Conservation (phyloP, 2,888 invertebrate genomes). For the Drosophila greeni region DNA sequence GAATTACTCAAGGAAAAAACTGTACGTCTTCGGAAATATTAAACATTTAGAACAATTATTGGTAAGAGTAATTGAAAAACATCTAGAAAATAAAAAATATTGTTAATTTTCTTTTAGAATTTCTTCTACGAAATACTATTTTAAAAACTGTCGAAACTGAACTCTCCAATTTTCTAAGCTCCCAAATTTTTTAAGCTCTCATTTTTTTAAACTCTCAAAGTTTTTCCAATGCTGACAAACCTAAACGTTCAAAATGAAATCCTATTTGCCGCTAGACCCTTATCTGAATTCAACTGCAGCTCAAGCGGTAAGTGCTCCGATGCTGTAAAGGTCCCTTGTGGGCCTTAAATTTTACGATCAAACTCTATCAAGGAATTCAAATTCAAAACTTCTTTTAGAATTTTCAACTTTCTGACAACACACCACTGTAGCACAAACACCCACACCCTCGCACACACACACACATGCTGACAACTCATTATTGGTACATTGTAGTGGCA, state of each 20-base stretch:
- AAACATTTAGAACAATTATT: too few species aligned
- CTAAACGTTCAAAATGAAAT: background rate
- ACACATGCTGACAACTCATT: conserved; percentile 28
- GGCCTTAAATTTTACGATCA: background rate
- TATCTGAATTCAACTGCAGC: background rate
- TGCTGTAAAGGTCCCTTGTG: background rate
- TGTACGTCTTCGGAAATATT: too few species aligned
- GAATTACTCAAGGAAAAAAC: too few species aligned
- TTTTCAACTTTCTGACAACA: background rate
- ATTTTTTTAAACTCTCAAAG: too few species aligned
- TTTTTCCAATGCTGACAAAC: background rate
- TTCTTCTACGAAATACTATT: too few species aligned
- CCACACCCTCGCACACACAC: background rate
- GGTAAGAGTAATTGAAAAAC: too few species aligned
- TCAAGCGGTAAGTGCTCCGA: background rate
- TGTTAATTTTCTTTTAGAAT: too few species aligned
- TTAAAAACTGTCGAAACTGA: too few species aligned
- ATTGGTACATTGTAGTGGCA: conserved; percentile 38
- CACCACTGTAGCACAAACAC: conserved; percentile 25
- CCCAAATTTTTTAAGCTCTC: too few species aligned
- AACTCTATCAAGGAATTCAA: background rate
- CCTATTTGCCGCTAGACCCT: background rate
- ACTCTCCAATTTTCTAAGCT: too few species aligned
- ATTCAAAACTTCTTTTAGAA: background rate
- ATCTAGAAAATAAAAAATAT: too few species aligned